Percentiles rank a stretch among this genome's conserved stretches.
phyloP scores from a whole-genome alignment of 2,888 invertebrate genomes.

The Caenorhabditis sp. region DNA sequence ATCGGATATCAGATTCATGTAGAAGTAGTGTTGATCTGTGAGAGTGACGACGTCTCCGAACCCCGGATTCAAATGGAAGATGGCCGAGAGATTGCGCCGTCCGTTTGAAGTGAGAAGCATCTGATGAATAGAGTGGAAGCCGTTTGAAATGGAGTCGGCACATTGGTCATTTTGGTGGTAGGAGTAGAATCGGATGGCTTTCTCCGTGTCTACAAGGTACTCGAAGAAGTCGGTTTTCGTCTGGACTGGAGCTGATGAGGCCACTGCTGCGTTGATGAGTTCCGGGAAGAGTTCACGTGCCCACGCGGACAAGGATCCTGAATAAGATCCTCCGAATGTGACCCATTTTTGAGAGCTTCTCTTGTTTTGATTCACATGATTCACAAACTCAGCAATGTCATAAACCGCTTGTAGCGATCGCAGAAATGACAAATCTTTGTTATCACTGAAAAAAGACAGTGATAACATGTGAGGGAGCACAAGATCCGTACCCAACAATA shows the following conservation, averaged over 20 bases:
- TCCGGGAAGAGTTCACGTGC: conserved; percentile 87
- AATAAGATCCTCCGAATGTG: conserved; percentile 89
- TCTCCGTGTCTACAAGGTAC: conserved; percentile 51
- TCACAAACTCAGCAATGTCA: conserved; percentile 89
- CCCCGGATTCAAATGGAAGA: conserved; percentile 40
- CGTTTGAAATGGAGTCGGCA: conserved; percentile 28
- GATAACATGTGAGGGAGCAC: no score
- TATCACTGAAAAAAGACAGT: conserved; percentile 31
- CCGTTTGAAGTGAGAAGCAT: conserved; percentile 29
- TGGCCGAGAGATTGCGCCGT: conserved; percentile 12
- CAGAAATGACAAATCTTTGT: conserved; percentile 85
- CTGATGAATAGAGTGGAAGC: conserved; percentile 39
- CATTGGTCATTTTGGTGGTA: no score
- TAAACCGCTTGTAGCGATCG: conserved; percentile 83
- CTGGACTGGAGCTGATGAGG: conserved; percentile 90
- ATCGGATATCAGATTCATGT: conserved; percentile 86
- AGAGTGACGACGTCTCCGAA: conserved; percentile 40
- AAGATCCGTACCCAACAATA: conserved; percentile 81
- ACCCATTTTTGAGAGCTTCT: conserved; percentile 84
- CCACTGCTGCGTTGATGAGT: conserved; percentile 88
- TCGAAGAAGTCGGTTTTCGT: conserved; percentile 82
- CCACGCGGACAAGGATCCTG: conserved; percentile 47
- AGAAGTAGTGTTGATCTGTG: conserved; percentile 85
- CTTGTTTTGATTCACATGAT: conserved; percentile 83
- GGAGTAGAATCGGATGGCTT: conserved; percentile 35